Conservation (phyloP, 2,113 vertebrate genomes). For the Syngnathoides biaculeatus region DNA sequence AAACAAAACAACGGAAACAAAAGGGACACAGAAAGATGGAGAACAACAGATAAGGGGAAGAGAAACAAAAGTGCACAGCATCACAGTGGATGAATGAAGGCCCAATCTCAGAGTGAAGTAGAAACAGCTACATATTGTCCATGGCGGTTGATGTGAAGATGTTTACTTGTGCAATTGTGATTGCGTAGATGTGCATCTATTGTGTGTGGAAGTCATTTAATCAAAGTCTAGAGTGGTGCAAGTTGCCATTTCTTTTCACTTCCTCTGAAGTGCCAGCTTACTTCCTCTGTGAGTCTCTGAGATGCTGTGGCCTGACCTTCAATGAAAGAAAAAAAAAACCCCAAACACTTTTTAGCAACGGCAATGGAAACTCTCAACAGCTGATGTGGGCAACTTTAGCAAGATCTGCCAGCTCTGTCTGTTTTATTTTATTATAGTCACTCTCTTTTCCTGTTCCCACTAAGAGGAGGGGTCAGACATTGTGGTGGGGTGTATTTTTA, state of each 20-base stretch:
- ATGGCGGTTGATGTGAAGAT: no score
- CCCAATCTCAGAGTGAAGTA: constrained; percentile 48
- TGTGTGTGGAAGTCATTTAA: constrained; percentile 59
- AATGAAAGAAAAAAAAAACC: constrained; percentile 66
- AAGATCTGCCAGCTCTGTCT: constrained; percentile 37
- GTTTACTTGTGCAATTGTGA: not conserved
- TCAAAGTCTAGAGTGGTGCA: constrained; percentile 47
- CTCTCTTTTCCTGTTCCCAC: constrained; percentile 19
- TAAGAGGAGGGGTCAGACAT: constrained; percentile 59
- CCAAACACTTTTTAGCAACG: constrained; percentile 60
- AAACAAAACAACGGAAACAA: constrained; percentile 59
- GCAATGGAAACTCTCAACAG: constrained; percentile 74
- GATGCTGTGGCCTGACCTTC: constrained; percentile 58
- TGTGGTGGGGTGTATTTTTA: constrained; percentile 63
- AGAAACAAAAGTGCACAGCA: constrained; percentile 64
- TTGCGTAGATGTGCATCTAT: constrained; percentile 12
- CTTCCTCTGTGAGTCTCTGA: constrained; percentile 54
- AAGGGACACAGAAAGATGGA: constrained; percentile 57
- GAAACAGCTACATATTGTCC: constrained; percentile 49
- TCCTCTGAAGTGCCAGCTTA: constrained; percentile 71
- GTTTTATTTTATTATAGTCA: constrained; percentile 28
- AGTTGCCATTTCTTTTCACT: constrained; percentile 64
- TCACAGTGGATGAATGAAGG: constrained; percentile 52
- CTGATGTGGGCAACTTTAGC: constrained; percentile 48
- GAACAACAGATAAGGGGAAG: constrained; percentile 61